Conservation (phyloP, 2,113 vertebrate genomes). For the Bothrops jararaca region DNA sequence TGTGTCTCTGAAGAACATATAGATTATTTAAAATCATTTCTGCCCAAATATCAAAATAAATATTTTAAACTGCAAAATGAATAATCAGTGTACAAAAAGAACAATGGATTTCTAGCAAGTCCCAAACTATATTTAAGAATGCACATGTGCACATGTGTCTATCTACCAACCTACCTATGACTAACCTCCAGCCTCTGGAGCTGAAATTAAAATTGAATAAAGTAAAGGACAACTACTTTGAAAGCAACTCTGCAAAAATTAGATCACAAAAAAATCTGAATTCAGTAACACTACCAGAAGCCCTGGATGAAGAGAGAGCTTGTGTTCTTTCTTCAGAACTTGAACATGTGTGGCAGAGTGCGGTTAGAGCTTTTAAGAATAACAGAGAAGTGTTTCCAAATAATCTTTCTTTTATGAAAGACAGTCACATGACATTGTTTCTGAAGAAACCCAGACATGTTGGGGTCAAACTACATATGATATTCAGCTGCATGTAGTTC, state of each 20-base stretch:
- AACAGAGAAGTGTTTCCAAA: conserved; percentile 56
- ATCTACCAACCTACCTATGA: neutral
- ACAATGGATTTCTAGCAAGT: neutral
- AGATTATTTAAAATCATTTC: neutral
- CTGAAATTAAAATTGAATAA: conserved; percentile 69
- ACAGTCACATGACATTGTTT: conserved; percentile 54
- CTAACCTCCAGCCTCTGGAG: conserved; percentile 55
- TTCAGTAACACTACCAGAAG: conserved; percentile 64
- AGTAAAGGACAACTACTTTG: conserved; percentile 60
- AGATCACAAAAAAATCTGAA: conserved; percentile 71
- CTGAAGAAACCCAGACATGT: conserved; percentile 58
- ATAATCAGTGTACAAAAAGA: neutral
- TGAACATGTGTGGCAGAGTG: conserved; percentile 65
- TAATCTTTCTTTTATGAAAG: conserved; percentile 50
- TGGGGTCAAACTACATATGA: neutral
- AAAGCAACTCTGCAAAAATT: conserved; percentile 60
- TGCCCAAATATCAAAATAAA: neutral
- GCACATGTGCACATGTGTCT: neutral
- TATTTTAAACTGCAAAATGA: neutral
- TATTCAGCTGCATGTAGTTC: conserved; percentile 3
- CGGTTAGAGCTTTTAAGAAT: conserved; percentile 66
- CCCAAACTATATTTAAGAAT: neutral
- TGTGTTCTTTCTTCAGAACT: conserved; percentile 72
- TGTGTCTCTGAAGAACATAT: neutral
- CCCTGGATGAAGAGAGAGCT: conserved; percentile 43